A percentile compares a stretch with the other conserved stretches of the same genome.
phyloP scores from a whole-genome alignment of 2,113 vertebrate genomes.

The Phyllostomus discolor region DNA sequence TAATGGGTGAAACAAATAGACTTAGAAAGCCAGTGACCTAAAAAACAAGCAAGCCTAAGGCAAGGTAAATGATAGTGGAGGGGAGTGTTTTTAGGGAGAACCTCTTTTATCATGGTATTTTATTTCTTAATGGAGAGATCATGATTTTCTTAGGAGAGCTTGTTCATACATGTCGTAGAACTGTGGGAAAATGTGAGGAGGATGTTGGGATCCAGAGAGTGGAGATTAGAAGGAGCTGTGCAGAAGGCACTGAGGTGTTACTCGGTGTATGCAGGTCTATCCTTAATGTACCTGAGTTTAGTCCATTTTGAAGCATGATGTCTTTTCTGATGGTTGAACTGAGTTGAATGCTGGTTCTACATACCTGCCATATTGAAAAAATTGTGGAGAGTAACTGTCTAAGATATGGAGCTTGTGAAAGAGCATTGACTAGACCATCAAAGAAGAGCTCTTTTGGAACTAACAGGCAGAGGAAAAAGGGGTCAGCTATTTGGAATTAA shows the following conservation, averaged over 20 bases:
- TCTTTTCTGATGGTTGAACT: neutral
- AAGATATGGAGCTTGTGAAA: neutral
- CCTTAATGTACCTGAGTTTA: neutral
- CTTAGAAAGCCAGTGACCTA: conserved; percentile 22
- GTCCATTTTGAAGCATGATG: neutral
- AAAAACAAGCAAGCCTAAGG: neutral
- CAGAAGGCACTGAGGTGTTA: neutral
- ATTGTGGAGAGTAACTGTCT: neutral
- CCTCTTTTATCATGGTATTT: neutral
- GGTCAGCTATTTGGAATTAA: conserved; percentile 63
- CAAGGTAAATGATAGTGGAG: neutral
- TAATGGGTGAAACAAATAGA: neutral
- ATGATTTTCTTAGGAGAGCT: neutral
- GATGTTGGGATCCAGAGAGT: neutral
- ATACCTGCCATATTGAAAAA: neutral
- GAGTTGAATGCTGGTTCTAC: neutral
- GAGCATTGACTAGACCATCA: conserved; percentile 33
- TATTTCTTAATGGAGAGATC: neutral
- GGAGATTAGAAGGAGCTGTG: neutral
- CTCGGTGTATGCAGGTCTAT: neutral
- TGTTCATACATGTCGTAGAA: neutral
- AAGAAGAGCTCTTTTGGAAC: conserved; percentile 30
- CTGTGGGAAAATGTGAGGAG: neutral
- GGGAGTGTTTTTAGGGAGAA: neutral
- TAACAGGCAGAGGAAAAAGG: conserved; percentile 41